Evolutionary conservation across 2,797 vertebrate species (phyloP).

Genomic region (Acrossocheilus wenchowensis): DNA sequence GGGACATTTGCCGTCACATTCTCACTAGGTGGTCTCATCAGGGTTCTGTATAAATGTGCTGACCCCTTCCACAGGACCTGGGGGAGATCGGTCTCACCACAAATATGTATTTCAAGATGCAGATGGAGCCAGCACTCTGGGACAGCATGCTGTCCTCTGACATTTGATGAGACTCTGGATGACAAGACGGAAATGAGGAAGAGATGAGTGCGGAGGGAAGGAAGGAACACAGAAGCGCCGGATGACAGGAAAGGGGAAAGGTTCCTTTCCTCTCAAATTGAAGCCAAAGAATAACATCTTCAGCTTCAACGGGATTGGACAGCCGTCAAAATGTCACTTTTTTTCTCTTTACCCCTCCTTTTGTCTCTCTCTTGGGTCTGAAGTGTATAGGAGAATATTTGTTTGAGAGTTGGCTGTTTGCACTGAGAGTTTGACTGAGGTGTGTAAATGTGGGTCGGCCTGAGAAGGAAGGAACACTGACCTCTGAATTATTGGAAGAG

Average conservation of each 20-base stretch:
- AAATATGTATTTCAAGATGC: slow-evolving; percentile 44
- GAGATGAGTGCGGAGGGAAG: slow-evolving; percentile 43
- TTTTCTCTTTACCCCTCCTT: slow-evolving; percentile 24
- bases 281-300: slow-evolving; percentile 44
- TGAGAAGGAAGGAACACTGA: slow-evolving; percentile 49
- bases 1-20: slow-evolving; percentile 17
- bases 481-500: slow-evolving; percentile 57
- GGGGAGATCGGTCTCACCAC: slow-evolving; percentile 32
- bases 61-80: slow-evolving; percentile 38
- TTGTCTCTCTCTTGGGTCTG: slow-evolving; percentile 33
- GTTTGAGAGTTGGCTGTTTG: slow-evolving; percentile 52
- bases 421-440: slow-evolving; percentile 41
- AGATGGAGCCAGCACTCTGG: slow-evolving; percentile 31
- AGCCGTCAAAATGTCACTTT: slow-evolving; percentile 55
- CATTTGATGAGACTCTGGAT: slow-evolving; percentile 54
- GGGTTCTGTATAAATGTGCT: slow-evolving; percentile 32
- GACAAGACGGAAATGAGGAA: slow-evolving; percentile 60
- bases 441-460: slow-evolving; percentile 47
- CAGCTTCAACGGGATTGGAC: slow-evolving; percentile 45
- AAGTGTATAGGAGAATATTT: slow-evolving; percentile 51
- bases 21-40: slow-evolving; percentile 31
- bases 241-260: slow-evolving; percentile 49
- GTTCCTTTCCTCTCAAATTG: slow-evolving; percentile 45
- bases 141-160: slow-evolving; percentile 43
- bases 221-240: slow-evolving; percentile 7